A percentile compares a stretch with the other conserved stretches of the same genome.
These are phyloP conservation scores for Andrena trimmerana DNA, from an alignment of 2,888 invertebrate genomes.

Conservation along the genomic window DNA sequence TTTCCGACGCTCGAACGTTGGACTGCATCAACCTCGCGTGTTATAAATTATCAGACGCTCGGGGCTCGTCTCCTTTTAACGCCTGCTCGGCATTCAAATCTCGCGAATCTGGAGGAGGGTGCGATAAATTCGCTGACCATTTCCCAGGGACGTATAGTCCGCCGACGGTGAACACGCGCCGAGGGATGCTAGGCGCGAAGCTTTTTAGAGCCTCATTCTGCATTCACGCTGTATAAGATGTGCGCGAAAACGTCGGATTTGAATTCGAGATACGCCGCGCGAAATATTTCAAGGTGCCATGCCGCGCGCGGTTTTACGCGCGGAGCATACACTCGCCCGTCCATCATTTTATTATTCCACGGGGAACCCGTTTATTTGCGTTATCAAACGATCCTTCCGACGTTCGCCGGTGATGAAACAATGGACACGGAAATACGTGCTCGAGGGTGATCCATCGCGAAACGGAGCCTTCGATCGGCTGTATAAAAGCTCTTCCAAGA, in stretches of 20 bases:
- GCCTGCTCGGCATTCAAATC: constrained; percentile 10
- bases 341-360: constrained; percentile 2
- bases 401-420: background rate
- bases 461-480: background rate
- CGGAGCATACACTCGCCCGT: background rate
- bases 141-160: constrained; percentile 14
- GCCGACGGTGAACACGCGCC: constrained; percentile 1
- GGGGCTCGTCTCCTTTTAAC: constrained; percentile 2
- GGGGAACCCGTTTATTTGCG: constrained; percentile 8
- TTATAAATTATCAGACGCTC: constrained; percentile 7
- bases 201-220: constrained; percentile 26
- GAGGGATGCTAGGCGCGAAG: background rate
- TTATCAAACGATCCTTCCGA: constrained; percentile 2
- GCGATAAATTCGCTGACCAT: constrained; percentile 32
- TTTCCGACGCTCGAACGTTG: background rate
- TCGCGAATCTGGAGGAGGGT: constrained; percentile 3
- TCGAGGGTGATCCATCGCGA: background rate
- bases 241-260: constrained; percentile 37
- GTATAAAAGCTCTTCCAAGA: background rate
- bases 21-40: background rate
- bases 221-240: constrained; percentile 25
- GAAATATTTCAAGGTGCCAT: constrained; percentile 30
- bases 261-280: constrained; percentile 34
- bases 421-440: background rate
- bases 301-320: constrained; percentile 17